Evolutionary conservation across 1,140 invertebrate species (phyloP).

Genomic region (Charaxes varanes): DNA sequence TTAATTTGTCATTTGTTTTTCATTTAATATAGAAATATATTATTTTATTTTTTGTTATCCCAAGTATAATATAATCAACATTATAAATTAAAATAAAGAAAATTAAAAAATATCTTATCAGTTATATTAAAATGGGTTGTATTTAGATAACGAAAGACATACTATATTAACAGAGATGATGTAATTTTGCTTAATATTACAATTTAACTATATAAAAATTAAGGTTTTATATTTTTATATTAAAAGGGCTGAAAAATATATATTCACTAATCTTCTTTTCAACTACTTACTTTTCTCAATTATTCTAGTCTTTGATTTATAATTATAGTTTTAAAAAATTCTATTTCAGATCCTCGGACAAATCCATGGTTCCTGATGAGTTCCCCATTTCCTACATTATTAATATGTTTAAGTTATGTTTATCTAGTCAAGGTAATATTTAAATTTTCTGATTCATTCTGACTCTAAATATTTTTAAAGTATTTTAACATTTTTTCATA

Average conservation of each 20-base stretch:
- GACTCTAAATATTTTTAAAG: neutral
- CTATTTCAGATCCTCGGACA: slow-evolving; percentile 83
- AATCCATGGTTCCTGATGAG: slow-evolving; percentile 90
- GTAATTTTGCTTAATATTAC: neutral
- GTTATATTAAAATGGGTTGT: too few relatives aligned
- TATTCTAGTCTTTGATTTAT: too few relatives aligned
- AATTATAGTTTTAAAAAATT: neutral
- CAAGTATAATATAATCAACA: too few relatives aligned
- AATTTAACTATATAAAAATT: neutral
- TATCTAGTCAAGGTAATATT: slow-evolving; percentile 82
- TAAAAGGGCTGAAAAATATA: too few relatives aligned
- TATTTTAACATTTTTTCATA: neutral
- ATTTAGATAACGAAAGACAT: too few relatives aligned
- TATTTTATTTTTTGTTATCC: too few relatives aligned
- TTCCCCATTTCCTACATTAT: slow-evolving; percentile 85
- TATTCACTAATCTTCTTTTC: too few relatives aligned
- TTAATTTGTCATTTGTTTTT: neutral
- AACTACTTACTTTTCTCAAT: too few relatives aligned
- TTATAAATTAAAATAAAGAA: too few relatives aligned
- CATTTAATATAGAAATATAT: too few relatives aligned
- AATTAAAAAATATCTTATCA: too few relatives aligned
- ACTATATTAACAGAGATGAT: too few relatives aligned
- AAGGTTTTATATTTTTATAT: neutral
- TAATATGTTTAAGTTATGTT: slow-evolving; percentile 84
- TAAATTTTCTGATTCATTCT: slow-evolving; percentile 7